phyloP scores from a whole-genome alignment of 2,888 invertebrate species.

The Halictus ligatus region DNA sequence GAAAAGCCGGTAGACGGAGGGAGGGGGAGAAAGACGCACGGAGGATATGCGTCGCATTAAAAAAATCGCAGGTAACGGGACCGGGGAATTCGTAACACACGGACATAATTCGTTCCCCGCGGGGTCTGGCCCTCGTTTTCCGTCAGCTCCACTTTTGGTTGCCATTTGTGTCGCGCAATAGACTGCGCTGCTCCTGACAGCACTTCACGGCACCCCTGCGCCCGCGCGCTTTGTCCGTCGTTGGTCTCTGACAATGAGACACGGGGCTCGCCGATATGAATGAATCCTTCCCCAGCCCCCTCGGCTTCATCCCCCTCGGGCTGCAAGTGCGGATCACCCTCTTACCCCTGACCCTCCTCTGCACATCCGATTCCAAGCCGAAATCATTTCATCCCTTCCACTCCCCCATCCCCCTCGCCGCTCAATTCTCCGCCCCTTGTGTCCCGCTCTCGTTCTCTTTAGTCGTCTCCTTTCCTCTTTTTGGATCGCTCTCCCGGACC shows the following conservation, averaged over 20 bases:
- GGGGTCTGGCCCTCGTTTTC: constrained; percentile 51
- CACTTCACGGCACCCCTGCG: constrained; percentile 62
- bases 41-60: neutral
- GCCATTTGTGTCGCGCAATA: constrained; percentile 73
- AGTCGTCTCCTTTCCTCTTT: neutral
- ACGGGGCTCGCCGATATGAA: constrained; percentile 65
- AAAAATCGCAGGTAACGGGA: neutral
- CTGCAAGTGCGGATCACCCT: constrained; percentile 58
- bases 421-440: neutral
- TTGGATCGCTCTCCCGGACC: constrained; percentile 28
- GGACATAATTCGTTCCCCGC: constrained; percentile 38
- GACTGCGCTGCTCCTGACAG: constrained; percentile 72
- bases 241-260: constrained; percentile 63
- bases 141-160: constrained; percentile 69
- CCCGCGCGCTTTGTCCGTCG: constrained; percentile 59
- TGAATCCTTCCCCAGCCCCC: constrained; percentile 64
- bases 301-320: constrained; percentile 59
- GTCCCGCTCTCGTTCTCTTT: neutral
- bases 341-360: constrained; percentile 6
- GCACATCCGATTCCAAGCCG: constrained; percentile 36
- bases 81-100: neutral
- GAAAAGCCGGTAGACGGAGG: neutral
- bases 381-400: constrained; percentile 16
- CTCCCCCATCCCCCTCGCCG: no score
- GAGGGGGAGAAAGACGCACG: neutral